phyloP scores from a whole-genome alignment of 2,797 vertebrate species.

The Molossus alvarezi region DNA sequence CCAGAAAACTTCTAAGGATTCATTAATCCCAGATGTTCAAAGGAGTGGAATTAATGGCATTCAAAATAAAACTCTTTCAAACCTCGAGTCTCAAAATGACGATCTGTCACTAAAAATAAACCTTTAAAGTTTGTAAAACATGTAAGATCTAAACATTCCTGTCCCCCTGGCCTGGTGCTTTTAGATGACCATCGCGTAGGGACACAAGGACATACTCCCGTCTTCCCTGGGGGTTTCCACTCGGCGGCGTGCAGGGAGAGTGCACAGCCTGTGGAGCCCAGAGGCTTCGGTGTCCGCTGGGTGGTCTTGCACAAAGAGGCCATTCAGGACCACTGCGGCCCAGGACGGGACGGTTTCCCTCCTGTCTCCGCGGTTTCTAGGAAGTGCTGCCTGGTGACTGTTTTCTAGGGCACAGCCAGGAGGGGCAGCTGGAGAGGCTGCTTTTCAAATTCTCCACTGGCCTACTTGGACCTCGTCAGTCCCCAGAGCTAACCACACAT shows the following conservation, averaged over 20 bases:
- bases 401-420: slow-evolving; percentile 41
- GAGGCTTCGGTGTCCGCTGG: background rate
- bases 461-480: background rate
- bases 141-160: background rate
- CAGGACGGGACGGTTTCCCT: rapidly evolving
- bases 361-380: background rate
- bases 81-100: background rate
- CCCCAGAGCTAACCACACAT: background rate
- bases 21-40: slow-evolving; percentile 2
- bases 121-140: background rate
- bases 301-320: slow-evolving; percentile 38
- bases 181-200: background rate
- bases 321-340: background rate
- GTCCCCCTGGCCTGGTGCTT: background rate
- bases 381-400: background rate
- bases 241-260: background rate
- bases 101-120: background rate
- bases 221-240: slow-evolving; percentile 57
- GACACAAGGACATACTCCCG: background rate
- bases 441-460: slow-evolving; percentile 7
- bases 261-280: background rate
- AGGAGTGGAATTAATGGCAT: background rate
- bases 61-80: background rate
- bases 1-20: slow-evolving; percentile 25
- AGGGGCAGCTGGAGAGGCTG: slow-evolving; percentile 22